These are phyloP conservation scores for Electrophaes corylata DNA, from an alignment of 2,888 invertebrate species.

Conservation along the genomic window DNA sequence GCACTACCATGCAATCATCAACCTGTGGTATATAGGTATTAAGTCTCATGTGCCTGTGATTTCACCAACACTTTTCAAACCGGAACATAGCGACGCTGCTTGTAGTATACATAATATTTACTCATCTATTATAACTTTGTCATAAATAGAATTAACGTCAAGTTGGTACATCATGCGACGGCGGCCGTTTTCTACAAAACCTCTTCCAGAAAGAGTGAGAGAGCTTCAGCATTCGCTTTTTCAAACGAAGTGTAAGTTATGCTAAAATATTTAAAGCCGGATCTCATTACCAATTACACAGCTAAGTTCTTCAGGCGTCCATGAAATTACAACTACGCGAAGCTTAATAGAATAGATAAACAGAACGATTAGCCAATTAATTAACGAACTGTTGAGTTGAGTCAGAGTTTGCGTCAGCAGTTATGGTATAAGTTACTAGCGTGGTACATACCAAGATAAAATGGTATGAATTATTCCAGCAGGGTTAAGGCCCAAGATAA, in stretches of 20 bases:
- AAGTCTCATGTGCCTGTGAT: too few relatives aligned
- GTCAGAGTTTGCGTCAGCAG: constrained; percentile 16
- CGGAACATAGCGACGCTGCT: too few relatives aligned
- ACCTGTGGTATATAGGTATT: too few relatives aligned
- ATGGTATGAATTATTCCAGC: too few relatives aligned
- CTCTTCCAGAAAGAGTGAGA: not conserved
- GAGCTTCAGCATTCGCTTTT: constrained; percentile 7
- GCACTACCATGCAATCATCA: too few relatives aligned
- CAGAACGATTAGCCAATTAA: constrained; percentile 54
- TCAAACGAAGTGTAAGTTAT: constrained; percentile 9
- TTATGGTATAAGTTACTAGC: not conserved
- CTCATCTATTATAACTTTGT: too few relatives aligned
- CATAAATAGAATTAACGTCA: not conserved
- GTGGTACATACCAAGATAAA: too few relatives aligned
- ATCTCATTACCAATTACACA: constrained; percentile 48
- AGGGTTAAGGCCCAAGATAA: too few relatives aligned
- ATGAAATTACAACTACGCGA: constrained; percentile 42
- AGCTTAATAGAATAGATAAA: constrained; percentile 56
- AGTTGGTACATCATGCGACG: too few relatives aligned
- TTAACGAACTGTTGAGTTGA: constrained; percentile 39
- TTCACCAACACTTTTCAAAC: too few relatives aligned
- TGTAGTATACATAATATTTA: too few relatives aligned
- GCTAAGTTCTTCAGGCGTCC: constrained; percentile 26
- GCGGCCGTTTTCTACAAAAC: too few relatives aligned
- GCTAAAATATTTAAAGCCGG: constrained; percentile 26